These are phyloP conservation scores for Decapterus maruadsi DNA, from an alignment of 2,797 vertebrate species.

Conservation along the genomic window DNA sequence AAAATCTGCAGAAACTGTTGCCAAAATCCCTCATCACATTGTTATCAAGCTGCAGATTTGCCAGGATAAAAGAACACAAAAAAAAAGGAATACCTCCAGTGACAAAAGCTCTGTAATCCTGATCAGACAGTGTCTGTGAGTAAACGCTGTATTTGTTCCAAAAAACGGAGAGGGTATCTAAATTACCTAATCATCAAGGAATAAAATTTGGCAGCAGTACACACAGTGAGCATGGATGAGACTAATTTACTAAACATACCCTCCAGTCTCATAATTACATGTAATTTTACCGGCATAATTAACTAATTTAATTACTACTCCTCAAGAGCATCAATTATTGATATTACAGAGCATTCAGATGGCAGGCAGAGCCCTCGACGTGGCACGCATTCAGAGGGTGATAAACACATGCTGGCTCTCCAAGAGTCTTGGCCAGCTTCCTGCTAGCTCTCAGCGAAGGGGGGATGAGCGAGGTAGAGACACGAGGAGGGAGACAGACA, in stretches of 20 bases:
- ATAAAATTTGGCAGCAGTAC: slow-evolving; percentile 99
- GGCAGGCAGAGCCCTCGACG: slow-evolving; percentile 93
- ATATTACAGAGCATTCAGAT: slow-evolving; percentile 99
- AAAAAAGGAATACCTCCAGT: slow-evolving; percentile 44
- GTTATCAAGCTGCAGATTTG: slow-evolving; percentile 40
- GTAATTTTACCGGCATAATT: slow-evolving; percentile 99
- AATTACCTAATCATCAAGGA: slow-evolving; percentile 99
- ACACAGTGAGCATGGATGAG: slow-evolving; percentile 98
- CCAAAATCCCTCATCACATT: slow-evolving; percentile 48
- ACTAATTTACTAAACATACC: slow-evolving; percentile 99
- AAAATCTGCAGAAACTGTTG: slow-evolving; percentile 34
- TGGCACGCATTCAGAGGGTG: slow-evolving; percentile 97
- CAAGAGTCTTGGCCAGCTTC: slow-evolving; percentile 90
- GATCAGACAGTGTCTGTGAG: slow-evolving; percentile 85
- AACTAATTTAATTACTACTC: slow-evolving; percentile 99
- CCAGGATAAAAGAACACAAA: slow-evolving; percentile 19
- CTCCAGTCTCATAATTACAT: slow-evolving; percentile 99
- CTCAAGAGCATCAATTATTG: slow-evolving; percentile 99
- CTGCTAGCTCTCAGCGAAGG: slow-evolving; percentile 69
- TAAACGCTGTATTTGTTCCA: slow-evolving; percentile 95
- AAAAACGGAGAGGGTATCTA: slow-evolving; percentile 93
- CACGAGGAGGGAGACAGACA: slow-evolving; percentile 5
- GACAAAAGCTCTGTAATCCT: slow-evolving; percentile 59
- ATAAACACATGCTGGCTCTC: slow-evolving; percentile 93
- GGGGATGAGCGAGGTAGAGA: slow-evolving; percentile 50